Conservation (phyloP, 1,140 invertebrate genomes). For the Saxidomus purpurata region DNA sequence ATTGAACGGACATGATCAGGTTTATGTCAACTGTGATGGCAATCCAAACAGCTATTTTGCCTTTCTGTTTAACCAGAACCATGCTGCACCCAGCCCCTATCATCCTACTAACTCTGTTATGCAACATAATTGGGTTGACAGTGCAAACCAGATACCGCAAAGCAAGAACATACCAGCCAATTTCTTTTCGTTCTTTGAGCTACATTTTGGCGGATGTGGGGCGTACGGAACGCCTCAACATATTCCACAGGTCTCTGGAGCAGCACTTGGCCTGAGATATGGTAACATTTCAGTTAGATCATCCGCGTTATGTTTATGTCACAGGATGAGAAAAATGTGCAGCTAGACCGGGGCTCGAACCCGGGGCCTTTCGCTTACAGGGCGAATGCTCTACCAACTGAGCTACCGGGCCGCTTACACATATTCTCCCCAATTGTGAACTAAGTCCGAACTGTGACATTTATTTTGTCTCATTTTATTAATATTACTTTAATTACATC, state of each 20-base stretch:
- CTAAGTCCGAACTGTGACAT: too few relatives aligned
- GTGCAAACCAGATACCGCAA: neutral
- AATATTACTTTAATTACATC: too few relatives aligned
- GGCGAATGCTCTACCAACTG: too few relatives aligned
- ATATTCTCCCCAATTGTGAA: too few relatives aligned
- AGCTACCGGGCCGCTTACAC: too few relatives aligned
- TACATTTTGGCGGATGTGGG: conserved; percentile 60
- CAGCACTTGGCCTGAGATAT: conserved; percentile 48
- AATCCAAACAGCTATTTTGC: conserved; percentile 60
- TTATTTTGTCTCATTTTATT: neutral
- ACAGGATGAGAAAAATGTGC: too few relatives aligned
- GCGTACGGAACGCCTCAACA: conserved; percentile 50
- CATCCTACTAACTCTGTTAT: conserved; percentile 24
- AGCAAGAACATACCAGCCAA: conserved; percentile 12
- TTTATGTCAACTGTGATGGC: conserved; percentile 57
- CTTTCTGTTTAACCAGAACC: conserved; percentile 39
- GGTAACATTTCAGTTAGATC: conserved; percentile 38
- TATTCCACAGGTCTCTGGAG: conserved; percentile 35
- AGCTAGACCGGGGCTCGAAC: too few relatives aligned
- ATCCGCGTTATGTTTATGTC: too few relatives aligned
- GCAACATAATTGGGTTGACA: conserved; percentile 47
- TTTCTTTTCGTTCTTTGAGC: conserved; percentile 51
- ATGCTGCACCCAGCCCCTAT: conserved; percentile 1
- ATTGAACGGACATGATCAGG: conserved; percentile 31
- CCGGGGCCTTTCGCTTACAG: too few relatives aligned